These are phyloP conservation scores for Cinclus mexicanus DNA, from an alignment of 2,113 vertebrate genomes.

Conservation along the genomic window DNA sequence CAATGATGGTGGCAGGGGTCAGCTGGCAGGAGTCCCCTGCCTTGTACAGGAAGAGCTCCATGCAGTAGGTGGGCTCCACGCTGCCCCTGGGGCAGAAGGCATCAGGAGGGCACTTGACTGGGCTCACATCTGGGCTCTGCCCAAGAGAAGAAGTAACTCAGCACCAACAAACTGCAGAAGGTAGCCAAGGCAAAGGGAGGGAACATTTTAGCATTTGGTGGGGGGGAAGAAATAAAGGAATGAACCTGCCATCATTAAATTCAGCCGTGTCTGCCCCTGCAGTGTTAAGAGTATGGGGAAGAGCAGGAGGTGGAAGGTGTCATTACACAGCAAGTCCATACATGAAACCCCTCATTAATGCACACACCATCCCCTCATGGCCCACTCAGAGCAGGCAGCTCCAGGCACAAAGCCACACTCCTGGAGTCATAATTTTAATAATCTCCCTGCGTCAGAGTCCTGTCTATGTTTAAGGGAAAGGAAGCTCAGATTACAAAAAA, in stretches of 20 bases:
- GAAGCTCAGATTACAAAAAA: not conserved
- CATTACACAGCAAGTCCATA: not conserved
- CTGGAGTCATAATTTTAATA: not conserved
- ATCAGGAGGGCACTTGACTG: conserved; percentile 80
- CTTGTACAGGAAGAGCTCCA: conserved; percentile 87
- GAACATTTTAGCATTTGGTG: not conserved
- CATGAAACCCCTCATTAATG: not conserved
- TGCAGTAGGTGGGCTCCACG: conserved; percentile 80
- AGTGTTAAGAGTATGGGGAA: not conserved
- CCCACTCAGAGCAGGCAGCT: not conserved
- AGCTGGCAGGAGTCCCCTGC: conserved; percentile 81
- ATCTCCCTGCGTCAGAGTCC: not conserved
- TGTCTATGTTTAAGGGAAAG: not conserved
- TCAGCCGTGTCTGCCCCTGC: not conserved
- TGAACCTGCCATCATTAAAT: not conserved
- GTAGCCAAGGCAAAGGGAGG: not conserved
- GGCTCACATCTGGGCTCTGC: conserved; percentile 85
- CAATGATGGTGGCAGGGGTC: conserved; percentile 78
- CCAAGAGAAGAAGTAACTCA: not conserved
- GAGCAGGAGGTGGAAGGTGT: not conserved
- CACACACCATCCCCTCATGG: not conserved
- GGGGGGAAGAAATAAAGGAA: not conserved
- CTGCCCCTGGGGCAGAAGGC: conserved; percentile 88
- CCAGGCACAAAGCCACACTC: not conserved
- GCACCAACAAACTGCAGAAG: not conserved